A percentile compares a stretch with the other conserved stretches of the same genome.
Conservation (phyloP, 2,113 vertebrate species). For the Rhodinocichla rosea region DNA sequence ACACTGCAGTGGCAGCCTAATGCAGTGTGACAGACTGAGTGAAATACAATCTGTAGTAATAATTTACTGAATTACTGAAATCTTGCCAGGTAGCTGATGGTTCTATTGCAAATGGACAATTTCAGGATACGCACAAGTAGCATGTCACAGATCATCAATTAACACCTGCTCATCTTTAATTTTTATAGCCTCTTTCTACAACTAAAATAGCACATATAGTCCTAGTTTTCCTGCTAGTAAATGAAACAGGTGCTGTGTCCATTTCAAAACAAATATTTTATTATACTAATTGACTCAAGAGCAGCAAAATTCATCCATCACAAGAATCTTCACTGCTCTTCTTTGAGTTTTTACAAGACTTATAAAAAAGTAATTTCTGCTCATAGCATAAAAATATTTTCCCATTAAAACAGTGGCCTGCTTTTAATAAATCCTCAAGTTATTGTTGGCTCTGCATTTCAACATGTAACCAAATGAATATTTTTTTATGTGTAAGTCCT, state of each 20-base stretch:
- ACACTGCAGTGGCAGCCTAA: background rate
- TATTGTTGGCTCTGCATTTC: constrained; percentile 65
- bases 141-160: background rate
- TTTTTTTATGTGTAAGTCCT: constrained; percentile 61
- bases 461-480: constrained; percentile 62
- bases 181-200: constrained; percentile 5
- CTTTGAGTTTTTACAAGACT: constrained; percentile 37
- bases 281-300: background rate
- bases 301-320: background rate
- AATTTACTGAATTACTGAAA: background rate
- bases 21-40: background rate
- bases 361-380: constrained; percentile 52
- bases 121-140: background rate
- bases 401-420: constrained; percentile 67
- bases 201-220: background rate
- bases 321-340: constrained; percentile 23
- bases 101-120: background rate
- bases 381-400: constrained; percentile 68
- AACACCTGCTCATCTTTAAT: background rate
- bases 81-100: background rate
- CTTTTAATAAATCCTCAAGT: constrained; percentile 70
- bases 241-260: constrained; percentile 2
- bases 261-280: constrained; percentile 14
- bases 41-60: background rate
- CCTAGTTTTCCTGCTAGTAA: background rate